Base-by-base conservation (phyloP, 2,888 invertebrate genomes). In the Leptinotarsa haldemani region DNA sequence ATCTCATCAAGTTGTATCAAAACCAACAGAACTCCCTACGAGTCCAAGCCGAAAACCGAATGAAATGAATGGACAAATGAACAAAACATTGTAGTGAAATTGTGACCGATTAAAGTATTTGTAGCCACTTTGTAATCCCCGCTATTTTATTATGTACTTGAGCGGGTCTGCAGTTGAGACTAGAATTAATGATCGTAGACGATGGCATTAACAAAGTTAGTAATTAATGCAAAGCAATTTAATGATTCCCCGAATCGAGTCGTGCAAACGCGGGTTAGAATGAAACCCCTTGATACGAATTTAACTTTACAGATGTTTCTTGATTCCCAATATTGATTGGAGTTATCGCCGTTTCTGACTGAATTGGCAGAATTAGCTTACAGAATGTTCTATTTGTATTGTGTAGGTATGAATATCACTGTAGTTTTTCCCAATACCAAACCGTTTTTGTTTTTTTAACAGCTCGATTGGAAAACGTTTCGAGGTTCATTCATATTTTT, bases 201-300 rank as follows among this genome's bases (percentile, higher is more conserved):
- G 70, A 74, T 74, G 74, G 65, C 71, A 65, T 65, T 69, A 74
- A 74, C 74, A 69, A 74, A 74, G 69, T 74, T 73, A 20, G 70
- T 71, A 72, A 74, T 74, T 74, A 74, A 74, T 74, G 74, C 71
- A 71, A 69, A 74, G 65, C 69, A 69, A 20, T 52, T 67, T 40
- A 67, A 67, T 53, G 53, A 67, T 67, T 67, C 53, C 22, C 56
- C 56, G 20, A 56, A 56, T 56, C 56, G 56, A 56, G 56, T 22
- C 16, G 67, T 53, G 30, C 30, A 30, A 53, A 13, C 18, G 5
- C n/a, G 53, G 30, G 53, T 30, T 30, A 22, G 18, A 67, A 67
- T 67, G 53, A 67, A 67, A 53, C 67, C 46, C n/a, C 16, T 52
- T 53, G 46, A 18, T 53, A 30, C 22, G 40, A 40, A 53, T 50